Evolutionary conservation across 2,888 invertebrate genomes (phyloP), one percentile per base, ranked within the genome.

Genomic region (Lutraria lutraria): DNA sequence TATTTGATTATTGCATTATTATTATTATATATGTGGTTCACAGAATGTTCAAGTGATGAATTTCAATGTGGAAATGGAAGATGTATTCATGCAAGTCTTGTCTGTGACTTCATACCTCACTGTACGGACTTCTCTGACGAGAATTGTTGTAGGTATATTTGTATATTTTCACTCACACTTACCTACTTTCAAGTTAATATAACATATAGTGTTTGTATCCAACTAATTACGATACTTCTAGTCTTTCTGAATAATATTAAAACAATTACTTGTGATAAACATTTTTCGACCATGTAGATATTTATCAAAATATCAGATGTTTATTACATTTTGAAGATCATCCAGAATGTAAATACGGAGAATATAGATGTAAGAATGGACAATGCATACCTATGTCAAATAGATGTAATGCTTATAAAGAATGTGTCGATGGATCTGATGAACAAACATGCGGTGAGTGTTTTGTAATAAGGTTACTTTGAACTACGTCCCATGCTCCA

Each of bases 1-100:
- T 19, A 56, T 15, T 56, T 19, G 56, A 53, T 12, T 16, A 16
- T 56, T 56, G n/a, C 13, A 56, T 15, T 16, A 8, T 3, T 16
- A 16, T 56, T 56, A 56, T 19, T 56, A 13, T 63, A 25, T 63
- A 19, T 63, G 43, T 43, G 43, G 63, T 76, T 34, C 34, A 34
- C 16, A 76, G 76, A 34, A 34, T 86, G 86, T 86, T 29, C 54
- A 15, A 29, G 21, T 0, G 60, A 86, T 10, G 43, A 81, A 31
- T 81, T 81, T 21, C 52, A 81, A 25, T 86, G 86, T 86, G 53
- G 53, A 21, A 31, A 81, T 68, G 86, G 86, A 15, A 29, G 53
- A 52, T 86, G 86, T 81, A 86, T 86, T 21, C 86, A 86, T 12
- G 43, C 63, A 15, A 86, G 86, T 68, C 63, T 81, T 25, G 68